Evolutionary conservation across 2,113 vertebrate genomes (phyloP).

Genomic region (Condylura cristata): DNA sequence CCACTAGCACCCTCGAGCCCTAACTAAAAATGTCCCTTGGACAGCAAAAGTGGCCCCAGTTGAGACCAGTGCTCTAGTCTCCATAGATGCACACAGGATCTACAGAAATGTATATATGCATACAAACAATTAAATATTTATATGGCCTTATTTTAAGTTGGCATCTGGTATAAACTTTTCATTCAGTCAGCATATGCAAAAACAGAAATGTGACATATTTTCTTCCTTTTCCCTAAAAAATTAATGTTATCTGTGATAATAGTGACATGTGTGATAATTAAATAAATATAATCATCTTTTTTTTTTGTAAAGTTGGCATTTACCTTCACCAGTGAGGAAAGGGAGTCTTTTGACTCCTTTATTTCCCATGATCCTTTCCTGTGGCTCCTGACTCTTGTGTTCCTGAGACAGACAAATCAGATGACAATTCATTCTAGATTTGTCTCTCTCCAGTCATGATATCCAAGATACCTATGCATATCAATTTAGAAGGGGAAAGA

Average conservation of each 20-base stretch:
- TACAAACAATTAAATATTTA: constrained; percentile 77
- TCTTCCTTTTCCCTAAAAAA: constrained; percentile 72
- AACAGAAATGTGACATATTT: constrained; percentile 77
- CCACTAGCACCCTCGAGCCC: background rate
- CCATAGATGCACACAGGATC: background rate
- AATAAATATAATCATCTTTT: constrained; percentile 31
- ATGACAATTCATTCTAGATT: accelerated
- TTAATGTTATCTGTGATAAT: constrained; percentile 78
- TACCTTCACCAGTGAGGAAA: background rate
- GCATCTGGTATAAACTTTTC: constrained; percentile 75
- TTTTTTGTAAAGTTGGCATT: constrained; percentile 36
- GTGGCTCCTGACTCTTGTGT: background rate
- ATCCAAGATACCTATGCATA: background rate
- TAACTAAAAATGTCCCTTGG: background rate
- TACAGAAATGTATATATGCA: constrained; percentile 21
- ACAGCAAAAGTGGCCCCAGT: background rate
- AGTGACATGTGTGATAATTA: constrained; percentile 63
- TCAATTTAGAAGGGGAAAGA: background rate
- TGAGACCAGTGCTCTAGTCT: background rate
- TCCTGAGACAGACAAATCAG: background rate
- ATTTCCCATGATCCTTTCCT: background rate
- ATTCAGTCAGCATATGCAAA: constrained; percentile 72
- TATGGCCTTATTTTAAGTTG: constrained; percentile 69
- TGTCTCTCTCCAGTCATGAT: background rate
- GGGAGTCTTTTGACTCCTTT: background rate